phyloP scores from a whole-genome alignment of 1,140 invertebrate species.

The Arion vulgaris region DNA sequence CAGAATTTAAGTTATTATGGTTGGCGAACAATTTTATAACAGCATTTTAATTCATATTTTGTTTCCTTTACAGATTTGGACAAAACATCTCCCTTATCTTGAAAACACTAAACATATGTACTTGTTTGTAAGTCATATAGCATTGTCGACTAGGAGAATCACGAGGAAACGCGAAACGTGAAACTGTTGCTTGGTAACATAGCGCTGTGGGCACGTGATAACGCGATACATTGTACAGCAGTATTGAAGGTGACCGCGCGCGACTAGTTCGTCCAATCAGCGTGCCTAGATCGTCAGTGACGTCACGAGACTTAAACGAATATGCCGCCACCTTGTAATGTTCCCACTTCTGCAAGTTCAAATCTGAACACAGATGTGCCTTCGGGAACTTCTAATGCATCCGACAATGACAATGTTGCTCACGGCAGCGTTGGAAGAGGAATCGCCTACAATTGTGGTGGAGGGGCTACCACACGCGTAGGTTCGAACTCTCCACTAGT shows the following conservation, averaged over 20 bases:
- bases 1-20: too few species aligned
- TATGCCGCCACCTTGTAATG: constrained; percentile 22
- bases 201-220: too few species aligned
- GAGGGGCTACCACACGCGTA: not conserved
- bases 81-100: too few species aligned
- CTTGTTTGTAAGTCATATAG: too few species aligned
- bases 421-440: not conserved
- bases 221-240: too few species aligned
- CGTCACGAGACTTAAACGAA: not conserved
- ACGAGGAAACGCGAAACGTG: too few species aligned
- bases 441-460: not conserved
- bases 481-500: not conserved
- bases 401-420: not conserved
- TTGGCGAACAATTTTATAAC: too few species aligned
- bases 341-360: constrained; percentile 2
- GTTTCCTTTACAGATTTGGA: too few species aligned
- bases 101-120: too few species aligned
- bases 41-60: too few species aligned
- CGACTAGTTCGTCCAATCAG: constrained; percentile 8
- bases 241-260: constrained; percentile 8
- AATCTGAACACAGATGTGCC: not conserved
- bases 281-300: not conserved
- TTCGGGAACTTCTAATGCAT: not conserved
- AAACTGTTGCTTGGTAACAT: constrained; percentile 22
- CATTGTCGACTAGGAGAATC: too few species aligned